Conservation (phyloP, 2,888 invertebrate genomes). For the Herminia tarsipennalis region DNA sequence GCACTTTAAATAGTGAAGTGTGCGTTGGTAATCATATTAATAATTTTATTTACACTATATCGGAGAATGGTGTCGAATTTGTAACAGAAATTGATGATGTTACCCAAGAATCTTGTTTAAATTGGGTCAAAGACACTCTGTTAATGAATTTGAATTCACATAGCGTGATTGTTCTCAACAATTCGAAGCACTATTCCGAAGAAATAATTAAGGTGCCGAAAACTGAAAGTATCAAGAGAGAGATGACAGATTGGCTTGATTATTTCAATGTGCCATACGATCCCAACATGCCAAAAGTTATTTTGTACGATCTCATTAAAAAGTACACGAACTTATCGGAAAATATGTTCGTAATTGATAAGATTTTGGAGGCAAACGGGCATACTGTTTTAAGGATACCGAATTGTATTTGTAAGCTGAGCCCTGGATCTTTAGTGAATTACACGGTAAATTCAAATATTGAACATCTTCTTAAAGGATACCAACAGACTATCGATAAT, state of each 20-base stretch:
- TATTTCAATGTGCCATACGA: constrained; percentile 1
- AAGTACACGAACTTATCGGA: background rate
- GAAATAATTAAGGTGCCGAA: background rate
- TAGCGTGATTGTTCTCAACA: constrained; percentile 4
- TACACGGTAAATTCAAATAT: background rate
- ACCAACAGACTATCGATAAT: background rate
- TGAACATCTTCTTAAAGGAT: background rate
- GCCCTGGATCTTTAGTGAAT: background rate
- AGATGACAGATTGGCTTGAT: background rate
- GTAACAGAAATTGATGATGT: background rate
- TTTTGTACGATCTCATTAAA: background rate
- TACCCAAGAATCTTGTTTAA: background rate
- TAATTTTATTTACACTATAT: background rate
- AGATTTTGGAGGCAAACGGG: background rate
- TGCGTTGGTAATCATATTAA: background rate
- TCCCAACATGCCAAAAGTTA: constrained; percentile 18
- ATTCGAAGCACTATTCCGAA: constrained; percentile 6
- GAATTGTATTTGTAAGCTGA: background rate
- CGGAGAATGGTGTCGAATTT: background rate
- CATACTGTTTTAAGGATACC: constrained; percentile 2
- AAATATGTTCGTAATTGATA: background rate
- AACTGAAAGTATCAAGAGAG: background rate
- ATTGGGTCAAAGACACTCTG: background rate
- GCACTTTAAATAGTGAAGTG: constrained; percentile 9
- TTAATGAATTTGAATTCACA: background rate